These are phyloP conservation scores for Dasysyrphus albostriatus DNA, from an alignment of 2,888 invertebrate genomes.

Conservation along the genomic window DNA sequence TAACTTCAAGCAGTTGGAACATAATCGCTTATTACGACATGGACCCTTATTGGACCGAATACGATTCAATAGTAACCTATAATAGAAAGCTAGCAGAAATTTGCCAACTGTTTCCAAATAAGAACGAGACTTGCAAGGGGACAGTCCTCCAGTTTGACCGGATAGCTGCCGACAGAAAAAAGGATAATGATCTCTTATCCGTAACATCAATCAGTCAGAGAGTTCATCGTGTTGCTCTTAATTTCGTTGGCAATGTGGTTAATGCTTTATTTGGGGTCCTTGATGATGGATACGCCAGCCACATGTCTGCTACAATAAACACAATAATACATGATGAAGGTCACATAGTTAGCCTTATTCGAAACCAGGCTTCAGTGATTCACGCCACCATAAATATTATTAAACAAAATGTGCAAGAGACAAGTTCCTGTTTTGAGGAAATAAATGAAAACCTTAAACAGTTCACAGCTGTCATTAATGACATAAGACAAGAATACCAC, in stretches of 20 bases:
- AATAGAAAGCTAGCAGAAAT: too few species aligned
- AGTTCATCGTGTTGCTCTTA: not conserved
- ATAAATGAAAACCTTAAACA: constrained; percentile 1
- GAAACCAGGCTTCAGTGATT: constrained; percentile 5
- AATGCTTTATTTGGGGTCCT: constrained; percentile 5
- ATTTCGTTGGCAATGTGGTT: not conserved
- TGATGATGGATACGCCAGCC: constrained; percentile 8
- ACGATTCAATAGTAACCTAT: too few species aligned
- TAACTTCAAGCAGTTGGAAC: too few species aligned
- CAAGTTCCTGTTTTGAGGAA: not conserved
- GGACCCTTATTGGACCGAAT: too few species aligned
- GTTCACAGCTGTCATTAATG: not conserved
- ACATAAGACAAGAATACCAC: not conserved
- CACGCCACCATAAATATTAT: constrained; percentile 4
- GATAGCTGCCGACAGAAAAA: too few species aligned
- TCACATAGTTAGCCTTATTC: not conserved
- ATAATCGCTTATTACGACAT: too few species aligned
- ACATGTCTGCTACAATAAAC: not conserved
- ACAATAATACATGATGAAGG: not conserved
- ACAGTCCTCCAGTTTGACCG: too few species aligned
- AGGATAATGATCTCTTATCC: too few species aligned
- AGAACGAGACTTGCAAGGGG: too few species aligned
- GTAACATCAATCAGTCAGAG: too few species aligned
- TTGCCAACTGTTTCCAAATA: too few species aligned
- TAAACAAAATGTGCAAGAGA: not conserved